Evolutionary conservation across 2,888 invertebrate species (phyloP).

Genomic region (Podotricha telesiphe): DNA sequence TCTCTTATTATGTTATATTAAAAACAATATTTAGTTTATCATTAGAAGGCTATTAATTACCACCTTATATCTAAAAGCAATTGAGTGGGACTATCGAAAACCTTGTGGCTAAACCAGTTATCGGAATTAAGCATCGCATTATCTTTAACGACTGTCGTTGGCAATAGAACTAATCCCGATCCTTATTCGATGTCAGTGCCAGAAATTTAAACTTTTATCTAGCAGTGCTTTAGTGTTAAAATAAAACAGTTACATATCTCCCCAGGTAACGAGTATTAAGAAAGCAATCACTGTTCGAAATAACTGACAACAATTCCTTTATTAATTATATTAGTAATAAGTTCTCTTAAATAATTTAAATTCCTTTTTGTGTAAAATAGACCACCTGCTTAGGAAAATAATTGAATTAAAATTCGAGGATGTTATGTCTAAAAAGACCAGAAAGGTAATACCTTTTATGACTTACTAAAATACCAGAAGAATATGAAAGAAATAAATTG

Average conservation of each 20-base stretch:
- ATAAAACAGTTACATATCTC: too few species aligned
- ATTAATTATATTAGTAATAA: background rate
- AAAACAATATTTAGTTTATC: background rate
- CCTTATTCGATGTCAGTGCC: too few species aligned
- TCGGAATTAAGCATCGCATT: too few species aligned
- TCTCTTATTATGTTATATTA: background rate
- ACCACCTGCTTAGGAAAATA: background rate
- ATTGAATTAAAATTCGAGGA: background rate
- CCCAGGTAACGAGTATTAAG: background rate
- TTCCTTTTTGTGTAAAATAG: background rate
- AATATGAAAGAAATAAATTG: conserved; percentile 16
- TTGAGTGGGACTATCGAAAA: background rate
- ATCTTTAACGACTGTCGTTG: too few species aligned
- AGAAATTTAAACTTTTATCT: too few species aligned
- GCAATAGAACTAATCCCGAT: too few species aligned
- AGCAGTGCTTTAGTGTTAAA: too few species aligned
- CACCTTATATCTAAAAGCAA: background rate
- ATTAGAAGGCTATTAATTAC: too few species aligned
- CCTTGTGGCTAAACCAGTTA: too few species aligned
- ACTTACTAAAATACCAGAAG: conserved; percentile 4
- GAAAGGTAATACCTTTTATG: background rate
- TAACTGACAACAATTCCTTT: background rate
- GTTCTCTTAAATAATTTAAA: background rate
- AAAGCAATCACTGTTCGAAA: background rate
- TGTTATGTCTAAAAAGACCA: background rate